Percentiles rank a stretch among this genome's conserved stretches.
phyloP scores from a whole-genome alignment of 2,113 vertebrate species.

The Tyto alba region DNA sequence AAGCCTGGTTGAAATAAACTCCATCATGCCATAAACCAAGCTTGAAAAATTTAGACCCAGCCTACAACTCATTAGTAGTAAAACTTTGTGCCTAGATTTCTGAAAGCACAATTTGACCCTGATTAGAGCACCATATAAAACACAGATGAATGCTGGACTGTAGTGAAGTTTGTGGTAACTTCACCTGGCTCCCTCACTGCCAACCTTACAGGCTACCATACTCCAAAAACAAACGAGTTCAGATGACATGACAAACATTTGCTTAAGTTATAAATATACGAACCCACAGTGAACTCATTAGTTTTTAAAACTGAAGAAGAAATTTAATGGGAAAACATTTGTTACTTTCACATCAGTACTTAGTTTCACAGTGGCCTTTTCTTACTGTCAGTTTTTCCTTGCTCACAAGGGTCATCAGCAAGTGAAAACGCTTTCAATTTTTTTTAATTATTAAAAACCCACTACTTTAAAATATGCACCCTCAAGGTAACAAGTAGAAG shows the following conservation, averaged over 20 bases:
- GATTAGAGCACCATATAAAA: not conserved
- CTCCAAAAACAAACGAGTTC: not conserved
- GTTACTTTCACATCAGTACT: not conserved
- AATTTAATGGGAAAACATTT: too few species aligned
- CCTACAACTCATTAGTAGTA: not conserved
- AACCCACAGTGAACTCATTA: rapidly evolving
- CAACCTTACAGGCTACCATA: not conserved
- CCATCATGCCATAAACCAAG: not conserved
- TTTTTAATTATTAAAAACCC: not conserved
- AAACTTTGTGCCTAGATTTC: not conserved
- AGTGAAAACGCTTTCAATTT: not conserved
- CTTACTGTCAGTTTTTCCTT: not conserved
- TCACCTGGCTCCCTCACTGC: not conserved
- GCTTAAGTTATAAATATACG: not conserved
- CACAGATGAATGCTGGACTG: not conserved
- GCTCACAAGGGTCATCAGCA: not conserved
- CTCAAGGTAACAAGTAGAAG: not conserved
- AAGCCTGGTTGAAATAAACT: not conserved
- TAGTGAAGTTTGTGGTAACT: not conserved
- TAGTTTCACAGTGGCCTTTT: not conserved
- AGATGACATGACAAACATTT: not conserved
- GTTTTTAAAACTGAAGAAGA: too few species aligned
- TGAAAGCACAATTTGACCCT: not conserved
- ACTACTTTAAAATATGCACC: not conserved
- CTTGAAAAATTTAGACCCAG: not conserved